Conservation (phyloP, 2,797 vertebrate species). For the Hybognathus amarus region DNA sequence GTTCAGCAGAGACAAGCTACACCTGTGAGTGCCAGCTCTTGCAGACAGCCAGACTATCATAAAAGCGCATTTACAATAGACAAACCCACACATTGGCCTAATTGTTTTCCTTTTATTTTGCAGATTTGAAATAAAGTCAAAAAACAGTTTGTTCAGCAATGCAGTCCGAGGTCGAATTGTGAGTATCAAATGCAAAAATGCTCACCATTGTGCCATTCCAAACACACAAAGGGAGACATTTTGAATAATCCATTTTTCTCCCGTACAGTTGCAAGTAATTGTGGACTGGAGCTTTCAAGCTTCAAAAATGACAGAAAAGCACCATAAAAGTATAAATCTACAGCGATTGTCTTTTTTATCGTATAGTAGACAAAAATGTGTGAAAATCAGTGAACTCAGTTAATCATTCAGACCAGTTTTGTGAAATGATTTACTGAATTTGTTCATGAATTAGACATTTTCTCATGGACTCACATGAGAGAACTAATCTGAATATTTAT, state of each 20-base stretch:
- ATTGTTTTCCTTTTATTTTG: conserved; percentile 49
- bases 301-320: neutral
- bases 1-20: conserved; percentile 93
- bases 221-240: neutral
- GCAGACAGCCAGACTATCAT: conserved; percentile 25
- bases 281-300: conserved; percentile 2
- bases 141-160: conserved; percentile 91
- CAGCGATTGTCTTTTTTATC: neutral
- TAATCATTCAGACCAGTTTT: neutral
- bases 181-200: conserved; percentile 69
- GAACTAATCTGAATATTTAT: neutral
- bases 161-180: conserved; percentile 95
- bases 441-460: neutral
- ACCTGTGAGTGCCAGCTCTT: conserved; percentile 86
- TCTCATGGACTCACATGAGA: neutral
- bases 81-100: neutral
- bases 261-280: neutral
- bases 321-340: neutral
- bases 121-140: conserved; percentile 94
- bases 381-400: neutral
- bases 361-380: neutral
- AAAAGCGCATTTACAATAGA: conserved; percentile 6
- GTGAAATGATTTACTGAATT: neutral
- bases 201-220: neutral
- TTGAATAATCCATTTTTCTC: conserved; percentile 7